These are phyloP conservation scores for Geotria australis DNA, from an alignment of 2,797 vertebrate species.

Conservation along the genomic window DNA sequence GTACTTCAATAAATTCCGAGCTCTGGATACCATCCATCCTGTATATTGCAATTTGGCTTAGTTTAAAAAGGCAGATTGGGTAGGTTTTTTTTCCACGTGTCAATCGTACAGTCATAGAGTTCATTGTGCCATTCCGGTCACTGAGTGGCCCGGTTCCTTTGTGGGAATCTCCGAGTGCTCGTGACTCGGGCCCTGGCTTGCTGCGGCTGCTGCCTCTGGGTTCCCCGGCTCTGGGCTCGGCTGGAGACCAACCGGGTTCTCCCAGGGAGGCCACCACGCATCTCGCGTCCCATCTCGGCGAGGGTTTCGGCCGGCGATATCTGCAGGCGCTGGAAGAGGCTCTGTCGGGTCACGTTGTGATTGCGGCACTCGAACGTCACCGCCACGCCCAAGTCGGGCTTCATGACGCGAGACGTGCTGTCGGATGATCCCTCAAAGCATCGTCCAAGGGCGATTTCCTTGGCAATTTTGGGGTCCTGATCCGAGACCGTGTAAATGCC, in stretches of 20 bases:
- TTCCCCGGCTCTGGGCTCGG: not conserved
- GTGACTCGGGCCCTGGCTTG: no score
- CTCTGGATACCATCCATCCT: no score
- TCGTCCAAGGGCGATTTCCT: slow-evolving; percentile 77
- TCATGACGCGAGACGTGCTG: slow-evolving; percentile 64
- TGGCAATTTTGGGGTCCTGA: slow-evolving; percentile 66
- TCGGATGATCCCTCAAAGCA: slow-evolving; percentile 88
- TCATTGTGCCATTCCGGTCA: no score
- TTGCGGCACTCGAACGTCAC: slow-evolving; percentile 54
- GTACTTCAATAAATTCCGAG: no score
- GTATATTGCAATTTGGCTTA: no score
- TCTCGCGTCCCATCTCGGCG: not conserved
- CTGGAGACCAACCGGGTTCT: not conserved
- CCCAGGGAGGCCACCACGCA: not conserved
- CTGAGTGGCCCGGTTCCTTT: no score
- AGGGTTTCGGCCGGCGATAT: slow-evolving; percentile 10
- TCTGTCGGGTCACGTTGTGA: slow-evolving; percentile 27
- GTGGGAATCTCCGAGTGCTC: no score
- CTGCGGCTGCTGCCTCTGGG: not conserved
- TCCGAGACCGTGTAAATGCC: slow-evolving; percentile 95
- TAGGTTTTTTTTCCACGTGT: no score
- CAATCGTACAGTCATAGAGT: no score
- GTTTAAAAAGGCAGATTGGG: no score
- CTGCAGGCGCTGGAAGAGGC: slow-evolving; percentile 42
- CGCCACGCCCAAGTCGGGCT: slow-evolving; percentile 43